Percentiles rank a stretch among this genome's conserved stretches.
Conservation (phyloP, 2,888 invertebrate genomes). For the Eucriotettix oculatus region DNA sequence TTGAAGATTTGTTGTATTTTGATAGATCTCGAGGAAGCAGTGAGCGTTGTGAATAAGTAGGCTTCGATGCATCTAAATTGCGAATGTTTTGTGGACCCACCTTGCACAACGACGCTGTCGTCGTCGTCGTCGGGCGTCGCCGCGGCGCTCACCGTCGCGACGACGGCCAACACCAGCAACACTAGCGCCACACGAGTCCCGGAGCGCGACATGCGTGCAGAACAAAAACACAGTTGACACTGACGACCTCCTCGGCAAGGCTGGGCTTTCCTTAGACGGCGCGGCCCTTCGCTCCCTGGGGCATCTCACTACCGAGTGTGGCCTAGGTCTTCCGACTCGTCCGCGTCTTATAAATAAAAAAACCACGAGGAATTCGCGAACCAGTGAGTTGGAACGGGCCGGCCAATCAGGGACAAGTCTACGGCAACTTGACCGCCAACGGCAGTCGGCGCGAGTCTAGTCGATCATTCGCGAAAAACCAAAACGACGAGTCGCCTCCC, state of each 20-base stretch:
- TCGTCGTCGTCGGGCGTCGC: not conserved
- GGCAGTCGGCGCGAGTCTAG: not conserved
- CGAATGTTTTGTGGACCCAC: not conserved
- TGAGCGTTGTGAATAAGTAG: too few species aligned
- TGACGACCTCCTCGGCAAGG: too few species aligned
- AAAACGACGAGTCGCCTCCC: too few species aligned
- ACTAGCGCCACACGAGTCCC: not conserved
- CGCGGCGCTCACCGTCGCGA: not conserved
- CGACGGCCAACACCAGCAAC: not conserved
- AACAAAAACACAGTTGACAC: too few species aligned
- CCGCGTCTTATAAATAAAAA: not conserved
- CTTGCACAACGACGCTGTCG: not conserved
- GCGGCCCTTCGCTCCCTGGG: not conserved
- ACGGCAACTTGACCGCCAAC: not conserved
- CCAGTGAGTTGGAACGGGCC: not conserved
- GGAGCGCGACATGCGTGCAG: too few species aligned
- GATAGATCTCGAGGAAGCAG: too few species aligned
- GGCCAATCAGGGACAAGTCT: not conserved
- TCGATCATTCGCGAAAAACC: too few species aligned
- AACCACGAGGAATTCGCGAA: not conserved
- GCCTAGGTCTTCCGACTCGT: not conserved
- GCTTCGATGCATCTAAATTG: too few species aligned
- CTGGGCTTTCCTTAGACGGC: too few species aligned
- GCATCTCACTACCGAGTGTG: not conserved
- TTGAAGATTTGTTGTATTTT: too few species aligned